Evolutionary conservation across 2,797 vertebrate genomes (phyloP).

Genomic region (Peromyscus attwateri): DNA sequence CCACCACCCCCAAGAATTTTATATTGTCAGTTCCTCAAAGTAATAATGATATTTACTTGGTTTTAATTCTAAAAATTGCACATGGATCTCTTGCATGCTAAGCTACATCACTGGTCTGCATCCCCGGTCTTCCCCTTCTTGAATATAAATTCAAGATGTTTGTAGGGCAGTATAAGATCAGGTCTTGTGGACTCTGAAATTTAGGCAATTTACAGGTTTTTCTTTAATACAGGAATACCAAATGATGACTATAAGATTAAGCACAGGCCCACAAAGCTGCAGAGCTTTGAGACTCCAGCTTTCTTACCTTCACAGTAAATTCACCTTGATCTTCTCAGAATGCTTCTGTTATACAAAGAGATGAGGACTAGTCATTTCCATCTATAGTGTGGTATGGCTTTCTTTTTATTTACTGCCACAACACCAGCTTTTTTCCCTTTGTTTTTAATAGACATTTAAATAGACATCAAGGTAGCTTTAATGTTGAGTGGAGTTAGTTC

Average conservation of each 20-base stretch:
- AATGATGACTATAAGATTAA: slow-evolving; percentile 58
- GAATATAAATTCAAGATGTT: slow-evolving; percentile 65
- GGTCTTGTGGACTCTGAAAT: slow-evolving; percentile 53
- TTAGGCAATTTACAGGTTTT: slow-evolving; percentile 36
- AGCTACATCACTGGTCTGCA: not conserved
- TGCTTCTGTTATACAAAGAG: slow-evolving; percentile 10
- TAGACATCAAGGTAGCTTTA: slow-evolving; percentile 60
- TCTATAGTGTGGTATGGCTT: not conserved
- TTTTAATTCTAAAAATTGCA: not conserved
- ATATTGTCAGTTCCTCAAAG: not conserved
- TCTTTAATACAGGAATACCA: slow-evolving; percentile 48
- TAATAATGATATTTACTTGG: not conserved
- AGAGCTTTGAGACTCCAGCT: slow-evolving; percentile 9
- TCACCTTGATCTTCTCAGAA: not conserved
- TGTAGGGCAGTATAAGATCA: slow-evolving; percentile 14
- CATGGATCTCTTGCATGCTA: not conserved
- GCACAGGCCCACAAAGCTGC: not conserved
- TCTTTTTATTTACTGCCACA: slow-evolving; percentile 41
- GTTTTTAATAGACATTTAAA: slow-evolving; percentile 61
- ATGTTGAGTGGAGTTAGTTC: slow-evolving; percentile 50
- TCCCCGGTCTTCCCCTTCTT: not conserved
- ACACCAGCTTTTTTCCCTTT: slow-evolving; percentile 11
- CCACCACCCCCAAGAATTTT: not conserved
- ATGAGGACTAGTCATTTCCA: not conserved
- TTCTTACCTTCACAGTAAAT: slow-evolving; percentile 10